Percentiles rank a stretch among this genome's conserved stretches.
phyloP scores from a whole-genome alignment of 2,113 vertebrate species.

The Scatophagus argus region DNA sequence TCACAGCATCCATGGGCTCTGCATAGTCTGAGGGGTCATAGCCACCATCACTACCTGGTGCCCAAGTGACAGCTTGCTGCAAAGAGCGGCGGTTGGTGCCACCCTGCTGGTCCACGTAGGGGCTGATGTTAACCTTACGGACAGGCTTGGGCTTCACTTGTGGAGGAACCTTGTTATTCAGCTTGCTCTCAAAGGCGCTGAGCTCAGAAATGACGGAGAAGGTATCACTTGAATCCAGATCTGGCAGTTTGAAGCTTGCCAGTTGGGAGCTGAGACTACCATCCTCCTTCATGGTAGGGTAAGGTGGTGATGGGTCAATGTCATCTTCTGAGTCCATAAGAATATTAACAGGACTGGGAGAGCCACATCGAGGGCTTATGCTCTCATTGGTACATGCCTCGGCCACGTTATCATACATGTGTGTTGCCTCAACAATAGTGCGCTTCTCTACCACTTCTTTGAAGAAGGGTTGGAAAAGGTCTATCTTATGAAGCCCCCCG shows the following conservation, averaged over 20 bases:
- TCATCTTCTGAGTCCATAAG: constrained; percentile 95
- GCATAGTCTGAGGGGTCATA: constrained; percentile 98
- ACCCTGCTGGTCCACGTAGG: constrained; percentile 86
- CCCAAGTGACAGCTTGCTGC: constrained; percentile 87
- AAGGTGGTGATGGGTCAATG: constrained; percentile 85
- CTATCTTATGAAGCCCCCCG: constrained; percentile 90
- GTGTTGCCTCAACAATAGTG: constrained; percentile 91
- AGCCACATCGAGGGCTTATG: constrained; percentile 90
- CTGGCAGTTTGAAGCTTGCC: constrained; percentile 89
- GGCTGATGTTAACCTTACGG: constrained; percentile 86
- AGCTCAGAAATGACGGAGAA: constrained; percentile 88
- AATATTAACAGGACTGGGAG: constrained; percentile 91
- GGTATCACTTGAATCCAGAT: constrained; percentile 89
- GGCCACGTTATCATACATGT: constrained; percentile 95
- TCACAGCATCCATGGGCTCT: constrained; percentile 95
- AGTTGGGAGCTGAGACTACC: constrained; percentile 80
- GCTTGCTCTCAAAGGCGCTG: constrained; percentile 89
- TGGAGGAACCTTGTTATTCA: constrained; percentile 94
- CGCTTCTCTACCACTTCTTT: constrained; percentile 94
- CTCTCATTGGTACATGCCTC: constrained; percentile 92
- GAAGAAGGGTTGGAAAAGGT: constrained; percentile 91
- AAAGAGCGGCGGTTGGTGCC: constrained; percentile 87
- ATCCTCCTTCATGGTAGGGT: constrained; percentile 86
- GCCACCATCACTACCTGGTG: constrained; percentile 85
- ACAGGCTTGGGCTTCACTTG: constrained; percentile 93